Conservation (phyloP, 2,888 invertebrate genomes). For the Drosophila imparisetae region DNA sequence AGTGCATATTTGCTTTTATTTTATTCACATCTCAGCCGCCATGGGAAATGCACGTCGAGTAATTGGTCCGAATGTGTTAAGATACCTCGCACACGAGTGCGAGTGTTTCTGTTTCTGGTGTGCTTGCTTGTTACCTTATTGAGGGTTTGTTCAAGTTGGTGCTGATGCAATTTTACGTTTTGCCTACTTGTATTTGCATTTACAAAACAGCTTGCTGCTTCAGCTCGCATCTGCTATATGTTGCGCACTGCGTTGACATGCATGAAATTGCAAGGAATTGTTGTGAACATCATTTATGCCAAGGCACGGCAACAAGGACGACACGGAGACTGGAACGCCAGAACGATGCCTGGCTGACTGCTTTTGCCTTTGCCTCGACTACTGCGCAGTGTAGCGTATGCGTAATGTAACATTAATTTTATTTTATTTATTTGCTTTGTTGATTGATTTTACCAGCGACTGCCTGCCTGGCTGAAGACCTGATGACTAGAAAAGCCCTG, state of each 20-base stretch:
- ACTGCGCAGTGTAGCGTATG: slow-evolving; percentile 59
- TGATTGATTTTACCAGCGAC: slow-evolving; percentile 66
- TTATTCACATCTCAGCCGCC: slow-evolving; percentile 55
- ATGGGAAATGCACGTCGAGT: slow-evolving; percentile 40
- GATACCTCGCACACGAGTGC: background rate
- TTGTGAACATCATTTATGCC: slow-evolving; percentile 64
- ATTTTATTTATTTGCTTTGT: slow-evolving; percentile 76
- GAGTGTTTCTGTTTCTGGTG: background rate
- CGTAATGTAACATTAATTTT: slow-evolving; percentile 75
- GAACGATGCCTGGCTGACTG: slow-evolving; percentile 10
- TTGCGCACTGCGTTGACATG: slow-evolving; percentile 60
- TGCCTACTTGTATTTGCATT: slow-evolving; percentile 38
- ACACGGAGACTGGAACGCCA: background rate
- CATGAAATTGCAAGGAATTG: slow-evolving; percentile 67
- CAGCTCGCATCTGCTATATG: slow-evolving; percentile 6
- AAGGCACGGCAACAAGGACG: slow-evolving; percentile 14
- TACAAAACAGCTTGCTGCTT: slow-evolving; percentile 41
- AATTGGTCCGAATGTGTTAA: slow-evolving; percentile 26
- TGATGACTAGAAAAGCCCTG: background rate
- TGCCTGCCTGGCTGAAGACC: background rate
- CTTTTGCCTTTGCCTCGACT: slow-evolving; percentile 2
- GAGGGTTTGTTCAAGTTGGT: slow-evolving; percentile 1
- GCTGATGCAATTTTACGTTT: background rate
- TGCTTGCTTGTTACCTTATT: background rate
- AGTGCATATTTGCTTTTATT: slow-evolving; percentile 71